Base-by-base conservation (phyloP, 2,888 invertebrate genomes). In the Metalampra italica region DNA sequence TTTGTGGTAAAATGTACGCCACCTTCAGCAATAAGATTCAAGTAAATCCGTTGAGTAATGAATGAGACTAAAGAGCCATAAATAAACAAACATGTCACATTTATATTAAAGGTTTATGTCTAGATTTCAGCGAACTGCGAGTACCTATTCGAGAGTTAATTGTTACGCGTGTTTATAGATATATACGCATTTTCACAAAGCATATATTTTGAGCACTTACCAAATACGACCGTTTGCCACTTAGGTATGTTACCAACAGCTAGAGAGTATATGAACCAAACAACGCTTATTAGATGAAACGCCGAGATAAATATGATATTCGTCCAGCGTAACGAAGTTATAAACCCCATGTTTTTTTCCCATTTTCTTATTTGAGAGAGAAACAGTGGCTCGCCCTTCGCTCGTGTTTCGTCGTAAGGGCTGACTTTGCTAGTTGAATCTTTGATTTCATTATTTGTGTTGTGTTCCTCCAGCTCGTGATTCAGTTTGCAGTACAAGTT, bases 261-360 rank as follows among this genome's bases (percentile, higher is more conserved):
- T 0, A 69, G 0, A n/a, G 54, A 79, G n/a, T 68, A 64, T 5
- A 77, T 0, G 5, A 91, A 64, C 49, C 79, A 77, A 50, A 83
- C 60, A 0, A 90, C 0, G 1, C 84, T 80, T 0, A 85, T 50
- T 0, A 91, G 11, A 57, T 93, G 93, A 32, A 45, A 48, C 9
- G 86, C 8, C 1, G 75, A 70, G 40, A 94, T 91, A 29, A 79
- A 75, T 51, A 92, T 80, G 12, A 91, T 81, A 62, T 92, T 93
- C 42, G 75, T 75, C 94, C 93, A 94, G 60, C 92, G 91, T n/a
- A 93, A 78, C 0, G 92, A 91, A 1, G 92, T 92, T 39, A 90
- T 64, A 51, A 92, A 92, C 3, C 91, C 87, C 51, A 82, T 59
- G 4, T 53, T 55, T 55, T 75, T 85, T 57, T 87, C 89, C 80